These are phyloP conservation scores for Podargus strigoides DNA, from an alignment of 2,797 vertebrate species.

Conservation along the genomic window DNA sequence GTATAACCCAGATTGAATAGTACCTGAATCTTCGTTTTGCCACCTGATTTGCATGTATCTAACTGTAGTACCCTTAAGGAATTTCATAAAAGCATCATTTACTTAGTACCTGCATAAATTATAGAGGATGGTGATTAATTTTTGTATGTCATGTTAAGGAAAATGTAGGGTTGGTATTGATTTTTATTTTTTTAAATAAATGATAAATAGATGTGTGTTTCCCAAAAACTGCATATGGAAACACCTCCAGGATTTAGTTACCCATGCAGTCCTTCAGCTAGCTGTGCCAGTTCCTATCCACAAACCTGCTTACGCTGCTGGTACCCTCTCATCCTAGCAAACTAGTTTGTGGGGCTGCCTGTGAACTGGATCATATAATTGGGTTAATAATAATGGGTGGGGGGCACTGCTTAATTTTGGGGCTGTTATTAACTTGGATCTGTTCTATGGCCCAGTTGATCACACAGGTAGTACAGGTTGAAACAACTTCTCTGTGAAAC, in stretches of 20 bases:
- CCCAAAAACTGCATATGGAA: background rate
- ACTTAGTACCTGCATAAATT: background rate
- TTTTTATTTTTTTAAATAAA: background rate
- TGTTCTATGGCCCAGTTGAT: background rate
- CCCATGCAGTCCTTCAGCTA: background rate
- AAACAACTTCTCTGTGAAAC: background rate
- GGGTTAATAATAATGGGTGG: background rate
- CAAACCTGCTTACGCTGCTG: background rate
- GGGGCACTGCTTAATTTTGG: background rate
- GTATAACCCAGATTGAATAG: background rate
- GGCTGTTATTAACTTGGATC: background rate
- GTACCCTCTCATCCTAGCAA: background rate
- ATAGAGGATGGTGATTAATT: background rate
- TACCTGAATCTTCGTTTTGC: background rate
- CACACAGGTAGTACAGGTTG: background rate
- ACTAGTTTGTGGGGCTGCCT: conserved; percentile 1
- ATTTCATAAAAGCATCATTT: background rate
- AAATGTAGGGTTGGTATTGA: background rate
- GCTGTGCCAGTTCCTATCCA: background rate
- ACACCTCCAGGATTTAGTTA: background rate
- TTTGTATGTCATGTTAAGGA: background rate
- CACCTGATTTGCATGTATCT: background rate
- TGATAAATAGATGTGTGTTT: background rate
- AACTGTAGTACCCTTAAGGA: background rate
- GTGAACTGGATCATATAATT: background rate